Evolutionary conservation across 2,113 vertebrate genomes (phyloP).

Genomic region (Syngnathus typhle): DNA sequence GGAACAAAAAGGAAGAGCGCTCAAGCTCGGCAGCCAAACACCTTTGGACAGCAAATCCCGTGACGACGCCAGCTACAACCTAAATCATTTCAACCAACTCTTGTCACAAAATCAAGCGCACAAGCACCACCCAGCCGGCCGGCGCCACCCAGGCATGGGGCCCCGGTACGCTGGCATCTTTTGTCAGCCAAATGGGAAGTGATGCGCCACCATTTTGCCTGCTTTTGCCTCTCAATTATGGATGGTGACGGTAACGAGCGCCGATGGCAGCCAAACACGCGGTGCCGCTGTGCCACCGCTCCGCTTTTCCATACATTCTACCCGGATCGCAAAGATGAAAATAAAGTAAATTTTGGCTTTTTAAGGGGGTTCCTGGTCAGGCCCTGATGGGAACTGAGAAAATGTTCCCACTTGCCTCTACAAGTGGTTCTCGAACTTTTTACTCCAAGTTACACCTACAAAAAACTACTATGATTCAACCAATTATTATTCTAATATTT

Average conservation of each 20-base stretch:
- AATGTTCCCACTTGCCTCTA: too few relatives aligned
- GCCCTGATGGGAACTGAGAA: too few relatives aligned
- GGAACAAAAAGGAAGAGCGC: slow-evolving; percentile 26
- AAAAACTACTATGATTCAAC: too few relatives aligned
- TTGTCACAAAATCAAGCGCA: slow-evolving; percentile 46
- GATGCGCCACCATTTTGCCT: slow-evolving; percentile 61
- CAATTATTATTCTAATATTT: too few relatives aligned
- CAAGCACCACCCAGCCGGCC: neutral
- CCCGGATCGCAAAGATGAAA: neutral
- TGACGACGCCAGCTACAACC: slow-evolving; percentile 41
- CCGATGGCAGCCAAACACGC: slow-evolving; percentile 64
- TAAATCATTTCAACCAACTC: slow-evolving; percentile 59
- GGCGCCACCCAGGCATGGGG: slow-evolving; percentile 35
- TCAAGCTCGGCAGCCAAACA: slow-evolving; percentile 51
- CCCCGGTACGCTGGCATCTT: slow-evolving; percentile 53
- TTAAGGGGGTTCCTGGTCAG: slow-evolving; percentile 8
- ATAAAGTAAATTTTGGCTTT: neutral
- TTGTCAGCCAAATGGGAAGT: slow-evolving; percentile 63
- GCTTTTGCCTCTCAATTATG: slow-evolving; percentile 69
- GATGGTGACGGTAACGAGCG: slow-evolving; percentile 64
- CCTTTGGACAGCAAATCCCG: slow-evolving; percentile 63
- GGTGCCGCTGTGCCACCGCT: neutral
- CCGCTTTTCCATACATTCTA: neutral
- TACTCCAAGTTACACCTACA: too few relatives aligned
- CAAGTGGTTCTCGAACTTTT: too few relatives aligned